These are phyloP conservation scores for Frieseomelitta varia DNA, from an alignment of 1,140 invertebrate genomes.

Conservation along the genomic window DNA sequence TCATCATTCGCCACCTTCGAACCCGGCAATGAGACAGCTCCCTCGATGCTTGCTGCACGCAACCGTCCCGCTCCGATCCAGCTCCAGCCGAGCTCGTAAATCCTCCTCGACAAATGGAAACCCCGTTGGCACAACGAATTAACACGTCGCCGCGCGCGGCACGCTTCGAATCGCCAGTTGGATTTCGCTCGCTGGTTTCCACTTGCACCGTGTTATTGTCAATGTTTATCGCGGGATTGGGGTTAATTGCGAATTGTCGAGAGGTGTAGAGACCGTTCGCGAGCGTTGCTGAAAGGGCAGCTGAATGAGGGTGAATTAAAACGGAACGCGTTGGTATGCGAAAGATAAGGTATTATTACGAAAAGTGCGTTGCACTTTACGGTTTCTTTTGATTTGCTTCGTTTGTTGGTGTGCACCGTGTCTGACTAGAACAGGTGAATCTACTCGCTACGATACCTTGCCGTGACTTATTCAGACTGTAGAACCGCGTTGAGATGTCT, in stretches of 20 bases:
- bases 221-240: background rate
- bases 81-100: slow-evolving; percentile 15
- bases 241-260: background rate
- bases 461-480: too few relatives aligned
- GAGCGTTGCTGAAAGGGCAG: background rate
- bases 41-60: slow-evolving; percentile 47
- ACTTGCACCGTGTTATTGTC: background rate
- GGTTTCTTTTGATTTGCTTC: background rate
- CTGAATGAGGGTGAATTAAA: background rate
- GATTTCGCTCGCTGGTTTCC: background rate
- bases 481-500: too few relatives aligned
- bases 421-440: background rate
- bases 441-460: background rate
- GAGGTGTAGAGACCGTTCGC: too few relatives aligned
- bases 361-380: background rate
- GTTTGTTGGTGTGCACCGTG: background rate
- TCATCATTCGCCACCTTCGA: slow-evolving; percentile 61
- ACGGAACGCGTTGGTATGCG: background rate
- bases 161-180: background rate
- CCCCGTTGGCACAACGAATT: slow-evolving; percentile 35
- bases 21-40: slow-evolving; percentile 47
- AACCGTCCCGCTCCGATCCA: slow-evolving; percentile 13
- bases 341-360: background rate
- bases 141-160: slow-evolving; percentile 30
- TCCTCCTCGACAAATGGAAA: slow-evolving; percentile 25